These are phyloP conservation scores for Condylura cristata DNA, from an alignment of 2,113 vertebrate species.

Conservation along the genomic window DNA sequence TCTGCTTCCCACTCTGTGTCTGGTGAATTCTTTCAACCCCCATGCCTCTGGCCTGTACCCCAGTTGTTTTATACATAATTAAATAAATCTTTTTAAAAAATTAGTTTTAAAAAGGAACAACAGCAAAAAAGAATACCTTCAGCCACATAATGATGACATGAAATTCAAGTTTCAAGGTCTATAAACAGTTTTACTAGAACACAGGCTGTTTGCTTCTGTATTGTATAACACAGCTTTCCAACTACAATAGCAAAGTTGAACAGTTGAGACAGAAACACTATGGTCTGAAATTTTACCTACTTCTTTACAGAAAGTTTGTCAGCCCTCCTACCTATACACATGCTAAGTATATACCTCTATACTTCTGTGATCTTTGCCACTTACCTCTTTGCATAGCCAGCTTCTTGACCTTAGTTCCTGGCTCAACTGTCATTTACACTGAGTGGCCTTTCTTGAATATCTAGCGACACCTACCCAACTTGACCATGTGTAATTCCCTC, in stretches of 20 bases:
- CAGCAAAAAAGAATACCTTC: neutral
- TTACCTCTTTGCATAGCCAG: neutral
- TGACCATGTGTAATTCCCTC: neutral
- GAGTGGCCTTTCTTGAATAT: neutral
- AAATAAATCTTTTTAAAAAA: too few species aligned
- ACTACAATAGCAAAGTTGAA: neutral
- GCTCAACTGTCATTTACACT: neutral
- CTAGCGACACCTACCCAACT: neutral
- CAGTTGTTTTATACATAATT: too few species aligned
- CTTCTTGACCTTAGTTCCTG: neutral
- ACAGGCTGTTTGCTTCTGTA: neutral
- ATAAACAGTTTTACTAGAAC: neutral
- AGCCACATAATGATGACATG: neutral
- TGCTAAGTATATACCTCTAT: neutral
- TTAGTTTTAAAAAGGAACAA: neutral
- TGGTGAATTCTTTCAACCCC: too few species aligned
- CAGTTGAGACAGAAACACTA: fast-evolving
- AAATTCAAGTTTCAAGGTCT: neutral
- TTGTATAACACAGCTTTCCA: fast-evolving
- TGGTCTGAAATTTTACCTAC: neutral
- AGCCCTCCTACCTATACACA: neutral
- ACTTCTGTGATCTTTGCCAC: neutral
- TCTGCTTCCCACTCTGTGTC: too few species aligned
- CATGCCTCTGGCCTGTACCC: too few species aligned
- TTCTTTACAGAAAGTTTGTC: neutral